Evolutionary conservation across 2,113 vertebrate species (phyloP).

Genomic region (Odobenus rosmarus): DNA sequence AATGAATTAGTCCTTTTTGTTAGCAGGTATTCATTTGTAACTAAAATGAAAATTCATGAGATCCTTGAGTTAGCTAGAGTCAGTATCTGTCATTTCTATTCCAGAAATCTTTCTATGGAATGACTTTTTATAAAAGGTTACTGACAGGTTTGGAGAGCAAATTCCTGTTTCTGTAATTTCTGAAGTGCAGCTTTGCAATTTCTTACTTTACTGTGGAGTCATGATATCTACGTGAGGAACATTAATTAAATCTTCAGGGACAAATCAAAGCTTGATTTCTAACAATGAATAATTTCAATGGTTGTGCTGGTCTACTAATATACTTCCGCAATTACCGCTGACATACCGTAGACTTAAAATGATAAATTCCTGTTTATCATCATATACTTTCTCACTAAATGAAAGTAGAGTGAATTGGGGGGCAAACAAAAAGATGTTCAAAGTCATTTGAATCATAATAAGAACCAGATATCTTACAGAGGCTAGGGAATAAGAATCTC

Average conservation of each 20-base stretch:
- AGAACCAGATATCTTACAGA: neutral
- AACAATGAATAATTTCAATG: neutral
- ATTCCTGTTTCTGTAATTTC: neutral
- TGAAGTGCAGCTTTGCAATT: neutral
- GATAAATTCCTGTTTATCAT: neutral
- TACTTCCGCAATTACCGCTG: neutral
- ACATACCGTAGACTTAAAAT: neutral
- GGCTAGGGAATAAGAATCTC: neutral
- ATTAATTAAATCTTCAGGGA: neutral
- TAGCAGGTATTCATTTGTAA: conserved; percentile 66
- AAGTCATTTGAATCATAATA: neutral
- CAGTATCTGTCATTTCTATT: neutral
- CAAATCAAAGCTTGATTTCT: neutral
- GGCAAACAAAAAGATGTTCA: neutral
- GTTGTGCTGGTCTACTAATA: neutral
- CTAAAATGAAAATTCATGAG: conserved; percentile 58
- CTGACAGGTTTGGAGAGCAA: neutral
- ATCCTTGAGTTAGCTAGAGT: neutral
- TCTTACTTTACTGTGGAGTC: neutral
- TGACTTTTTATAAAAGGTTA: neutral
- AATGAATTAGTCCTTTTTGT: conserved; percentile 54
- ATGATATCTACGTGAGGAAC: neutral
- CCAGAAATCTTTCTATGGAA: neutral
- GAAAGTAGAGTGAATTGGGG: neutral
- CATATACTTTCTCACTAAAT: neutral